Evolutionary conservation across 2,113 vertebrate species (phyloP).

Genomic region (Nibea albiflora): DNA sequence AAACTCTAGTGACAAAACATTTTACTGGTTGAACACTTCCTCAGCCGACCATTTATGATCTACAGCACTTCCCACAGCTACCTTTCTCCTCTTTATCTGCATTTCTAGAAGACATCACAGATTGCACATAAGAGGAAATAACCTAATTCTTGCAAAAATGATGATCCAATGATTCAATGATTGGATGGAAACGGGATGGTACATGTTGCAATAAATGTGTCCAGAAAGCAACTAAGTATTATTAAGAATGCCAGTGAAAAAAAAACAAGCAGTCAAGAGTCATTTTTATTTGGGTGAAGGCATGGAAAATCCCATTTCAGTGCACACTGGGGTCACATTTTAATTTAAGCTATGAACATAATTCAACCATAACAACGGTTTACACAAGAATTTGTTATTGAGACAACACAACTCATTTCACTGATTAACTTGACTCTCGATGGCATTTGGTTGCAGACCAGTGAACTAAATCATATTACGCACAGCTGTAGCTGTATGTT

Average conservation of each 20-base stretch:
- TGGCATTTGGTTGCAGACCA: background rate
- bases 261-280: background rate
- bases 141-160: background rate
- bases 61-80: background rate
- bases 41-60: background rate
- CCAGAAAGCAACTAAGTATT: background rate
- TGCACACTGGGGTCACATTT: background rate
- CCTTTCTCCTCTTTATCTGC: constrained; percentile 1
- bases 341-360: constrained; percentile 7
- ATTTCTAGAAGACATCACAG: background rate
- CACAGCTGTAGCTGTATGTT: background rate
- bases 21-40: background rate
- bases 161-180: background rate
- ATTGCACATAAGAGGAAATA: background rate
- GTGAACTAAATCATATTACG: background rate
- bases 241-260: background rate
- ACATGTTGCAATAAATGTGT: background rate
- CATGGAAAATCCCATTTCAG: constrained; percentile 21
- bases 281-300: constrained; percentile 1
- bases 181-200: background rate
- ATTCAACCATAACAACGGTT: background rate
- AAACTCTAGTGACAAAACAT: background rate
- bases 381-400: background rate
- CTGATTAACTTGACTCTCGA: background rate
- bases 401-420: background rate